A percentile compares a stretch with the other conserved stretches of the same genome.
Conservation (phyloP, 2,113 vertebrate genomes). For the Micronisus gabar region DNA sequence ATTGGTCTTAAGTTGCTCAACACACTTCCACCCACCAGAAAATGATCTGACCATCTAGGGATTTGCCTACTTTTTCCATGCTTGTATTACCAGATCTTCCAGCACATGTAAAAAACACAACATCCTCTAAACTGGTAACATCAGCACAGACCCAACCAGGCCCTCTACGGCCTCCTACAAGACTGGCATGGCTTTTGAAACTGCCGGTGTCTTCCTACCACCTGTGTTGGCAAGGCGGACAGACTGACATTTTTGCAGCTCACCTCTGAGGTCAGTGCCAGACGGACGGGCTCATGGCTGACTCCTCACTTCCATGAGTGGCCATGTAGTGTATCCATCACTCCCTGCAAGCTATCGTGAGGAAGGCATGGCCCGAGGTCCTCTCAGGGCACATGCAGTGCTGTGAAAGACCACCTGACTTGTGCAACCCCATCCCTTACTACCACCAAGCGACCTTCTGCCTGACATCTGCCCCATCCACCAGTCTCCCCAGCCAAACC, state of each 20-base stretch:
- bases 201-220: not conserved
- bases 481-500: not conserved
- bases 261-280: not conserved
- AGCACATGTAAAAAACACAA: not conserved
- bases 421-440: not conserved
- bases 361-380: not conserved
- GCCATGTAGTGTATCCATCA: not conserved
- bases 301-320: not conserved
- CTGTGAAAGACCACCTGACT: not conserved
- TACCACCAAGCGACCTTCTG: not conserved
- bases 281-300: not conserved
- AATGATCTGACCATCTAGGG: not conserved
- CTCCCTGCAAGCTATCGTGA: not conserved
- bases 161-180: not conserved
- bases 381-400: not conserved
- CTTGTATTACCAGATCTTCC: not conserved
- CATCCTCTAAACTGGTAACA: not conserved
- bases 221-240: not conserved
- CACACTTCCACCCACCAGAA: rapidly evolving
- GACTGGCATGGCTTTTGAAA: not conserved
- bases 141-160: not conserved
- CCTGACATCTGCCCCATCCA: not conserved
- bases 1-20: not conserved
- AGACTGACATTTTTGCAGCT: not conserved
- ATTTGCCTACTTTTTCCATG: not conserved